phyloP scores from a whole-genome alignment of 1,140 invertebrate genomes.

The Pomacea maculata region DNA sequence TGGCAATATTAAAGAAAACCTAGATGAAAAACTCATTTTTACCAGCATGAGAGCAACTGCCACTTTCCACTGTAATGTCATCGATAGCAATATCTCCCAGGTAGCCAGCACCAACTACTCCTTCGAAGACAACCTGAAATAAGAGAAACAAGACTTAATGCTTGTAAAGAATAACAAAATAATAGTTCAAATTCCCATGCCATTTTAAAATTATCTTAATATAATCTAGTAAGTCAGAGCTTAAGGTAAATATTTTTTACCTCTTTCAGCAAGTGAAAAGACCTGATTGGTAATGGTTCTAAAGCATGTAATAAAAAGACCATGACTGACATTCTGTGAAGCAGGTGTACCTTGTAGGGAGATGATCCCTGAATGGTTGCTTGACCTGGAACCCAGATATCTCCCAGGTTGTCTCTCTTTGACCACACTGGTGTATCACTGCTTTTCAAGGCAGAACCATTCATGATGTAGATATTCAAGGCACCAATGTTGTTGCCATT shows the following conservation, averaged over 20 bases:
- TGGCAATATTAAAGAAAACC: no score
- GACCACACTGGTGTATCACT: conserved; percentile 36
- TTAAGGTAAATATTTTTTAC: no score
- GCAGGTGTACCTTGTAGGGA: conserved; percentile 25
- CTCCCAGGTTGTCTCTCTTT: conserved; percentile 41
- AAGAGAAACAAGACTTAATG: not conserved
- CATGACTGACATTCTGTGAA: not conserved
- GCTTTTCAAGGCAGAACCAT: conserved; percentile 10
- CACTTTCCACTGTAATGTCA: conserved; percentile 67
- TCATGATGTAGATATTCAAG: conserved; percentile 30
- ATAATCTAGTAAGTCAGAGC: no score
- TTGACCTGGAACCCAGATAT: conserved; percentile 48
- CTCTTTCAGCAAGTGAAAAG: no score
- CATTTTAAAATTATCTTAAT: no score
- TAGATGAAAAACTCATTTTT: no score
- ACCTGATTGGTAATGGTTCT: no score
- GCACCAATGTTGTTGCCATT: conserved; percentile 67
- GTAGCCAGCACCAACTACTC: conserved; percentile 73
- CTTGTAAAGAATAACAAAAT: no score
- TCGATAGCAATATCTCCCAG: conserved; percentile 79
- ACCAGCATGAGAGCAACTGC: conserved; percentile 17
- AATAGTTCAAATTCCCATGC: no score
- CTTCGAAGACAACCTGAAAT: conserved; percentile 72
- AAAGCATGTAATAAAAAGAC: no score
- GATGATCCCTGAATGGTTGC: conserved; percentile 29